A percentile compares a stretch with the other conserved stretches of the same genome.
phyloP scores from a whole-genome alignment of 1,140 invertebrate genomes.

The Brachionus manjavacas region DNA sequence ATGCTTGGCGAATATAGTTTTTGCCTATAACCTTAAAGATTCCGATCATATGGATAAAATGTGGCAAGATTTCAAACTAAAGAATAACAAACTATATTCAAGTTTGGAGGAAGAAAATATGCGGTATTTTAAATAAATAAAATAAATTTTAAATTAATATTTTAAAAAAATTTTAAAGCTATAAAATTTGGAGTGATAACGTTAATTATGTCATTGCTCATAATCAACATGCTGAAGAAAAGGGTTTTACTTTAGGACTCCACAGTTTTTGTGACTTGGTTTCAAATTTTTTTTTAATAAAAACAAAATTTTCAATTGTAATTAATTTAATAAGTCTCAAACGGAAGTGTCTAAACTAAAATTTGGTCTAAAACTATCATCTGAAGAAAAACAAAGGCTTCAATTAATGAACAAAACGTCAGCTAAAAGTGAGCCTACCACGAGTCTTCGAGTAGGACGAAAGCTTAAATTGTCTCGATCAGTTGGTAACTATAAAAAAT shows the following conservation, averaged over 20 bases:
- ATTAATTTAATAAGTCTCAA: neutral
- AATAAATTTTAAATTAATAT: neutral
- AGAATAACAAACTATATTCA: constrained; percentile 16
- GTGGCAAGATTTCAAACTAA: constrained; percentile 28
- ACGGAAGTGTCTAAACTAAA: neutral
- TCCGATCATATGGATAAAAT: constrained; percentile 2
- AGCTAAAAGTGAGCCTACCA: neutral
- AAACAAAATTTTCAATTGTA: neutral
- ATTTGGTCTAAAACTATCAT: constrained; percentile 14
- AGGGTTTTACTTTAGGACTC: neutral
- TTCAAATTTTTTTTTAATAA: neutral
- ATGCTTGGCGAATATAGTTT: neutral
- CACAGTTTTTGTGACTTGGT: constrained; percentile 38
- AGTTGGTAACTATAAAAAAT: neutral
- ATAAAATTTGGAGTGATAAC: constrained; percentile 26
- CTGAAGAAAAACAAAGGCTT: neutral
- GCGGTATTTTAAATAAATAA: neutral
- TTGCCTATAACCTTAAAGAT: neutral
- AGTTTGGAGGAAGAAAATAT: neutral
- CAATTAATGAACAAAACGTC: neutral
- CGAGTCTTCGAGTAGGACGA: neutral
- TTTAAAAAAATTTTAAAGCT: neutral
- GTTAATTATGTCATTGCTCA: neutral
- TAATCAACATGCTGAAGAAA: constrained; percentile 5
- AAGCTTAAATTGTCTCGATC: neutral